Evolutionary conservation across 1,140 invertebrate species (phyloP), one percentile per base, ranked within the genome.

Genomic region (Brachionus plicatilis): DNA sequence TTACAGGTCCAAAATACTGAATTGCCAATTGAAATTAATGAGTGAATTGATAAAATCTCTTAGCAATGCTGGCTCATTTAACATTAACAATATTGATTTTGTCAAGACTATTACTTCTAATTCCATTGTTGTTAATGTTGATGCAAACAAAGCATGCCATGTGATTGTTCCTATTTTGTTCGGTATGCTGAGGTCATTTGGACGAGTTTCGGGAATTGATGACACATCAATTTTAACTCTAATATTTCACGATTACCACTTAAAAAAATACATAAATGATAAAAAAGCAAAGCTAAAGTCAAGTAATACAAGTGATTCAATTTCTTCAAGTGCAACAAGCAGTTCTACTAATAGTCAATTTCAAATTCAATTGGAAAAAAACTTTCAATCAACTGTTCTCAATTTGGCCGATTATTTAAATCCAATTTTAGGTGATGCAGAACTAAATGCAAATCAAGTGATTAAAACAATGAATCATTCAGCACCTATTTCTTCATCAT

Each of bases 21-120:
- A 83, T 9, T 84, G 80, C n/a, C 88, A 88, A 70, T 60, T 88
- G 29, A 68, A 85, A 27, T 75, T 88, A 24, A 56, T 87, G 7
- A 17, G 85, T 45, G 80, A 86, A 27, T 82, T 88, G 9, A 84
- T 85, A 14, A 37, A 86, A 24, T 85, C 84, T 9, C 65, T 88
- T 72, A 41, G 14, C 9, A 66, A 65, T 68, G 37, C 12, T 7
- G 43, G 20, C 2, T 20, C 79, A 0, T 65, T 82, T 12, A 82
- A 12, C 43, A 43, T 82, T 43, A 82, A 82, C 20, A 82, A 82
- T 68, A 82, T 82, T 33, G 79, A 82, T 27, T 65, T 82, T 43
- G 41, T 65, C 7, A 82, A 82, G 29, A 82, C 79, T 0, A 60
- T 82, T 29, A 82, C 53, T 20, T 65, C 79, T 0, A 82, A 41